Conservation (phyloP, 2,113 vertebrate species). For the Myrmecobius fasciatus region DNA sequence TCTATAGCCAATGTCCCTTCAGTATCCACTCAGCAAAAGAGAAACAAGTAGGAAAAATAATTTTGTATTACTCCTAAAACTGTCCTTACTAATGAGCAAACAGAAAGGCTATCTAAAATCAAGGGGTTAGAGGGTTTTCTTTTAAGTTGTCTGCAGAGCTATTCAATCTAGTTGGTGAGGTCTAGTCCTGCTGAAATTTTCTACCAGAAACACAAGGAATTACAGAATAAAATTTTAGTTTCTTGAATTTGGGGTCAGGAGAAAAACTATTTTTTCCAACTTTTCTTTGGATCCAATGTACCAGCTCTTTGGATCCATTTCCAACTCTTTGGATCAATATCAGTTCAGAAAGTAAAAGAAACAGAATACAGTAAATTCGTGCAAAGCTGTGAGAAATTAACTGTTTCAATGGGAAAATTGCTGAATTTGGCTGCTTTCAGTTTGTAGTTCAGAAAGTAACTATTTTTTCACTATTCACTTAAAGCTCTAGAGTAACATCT, state of each 20-base stretch:
- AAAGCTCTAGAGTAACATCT: constrained; percentile 69
- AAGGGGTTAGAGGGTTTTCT: constrained; percentile 61
- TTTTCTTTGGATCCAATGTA: not conserved
- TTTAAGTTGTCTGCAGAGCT: constrained; percentile 65
- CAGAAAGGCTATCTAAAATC: constrained; percentile 75
- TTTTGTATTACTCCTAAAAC: constrained; percentile 54
- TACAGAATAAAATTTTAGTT: constrained; percentile 76
- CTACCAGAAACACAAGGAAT: constrained; percentile 71
- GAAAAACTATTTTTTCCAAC: constrained; percentile 78
- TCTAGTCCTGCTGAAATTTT: constrained; percentile 76
- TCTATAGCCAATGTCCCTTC: constrained; percentile 45
- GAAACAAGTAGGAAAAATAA: constrained; percentile 67
- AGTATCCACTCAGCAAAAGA: constrained; percentile 56
- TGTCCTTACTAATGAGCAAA: constrained; percentile 74
- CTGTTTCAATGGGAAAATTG: constrained; percentile 44
- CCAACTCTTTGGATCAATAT: constrained; percentile 64
- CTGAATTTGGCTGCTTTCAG: not conserved
- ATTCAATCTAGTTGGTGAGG: constrained; percentile 77
- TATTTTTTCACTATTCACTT: constrained; percentile 58
- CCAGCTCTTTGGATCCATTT: constrained; percentile 58
- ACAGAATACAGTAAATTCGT: constrained; percentile 62
- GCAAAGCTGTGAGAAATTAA: constrained; percentile 40
- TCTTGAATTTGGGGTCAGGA: constrained; percentile 75
- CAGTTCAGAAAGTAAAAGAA: constrained; percentile 61
- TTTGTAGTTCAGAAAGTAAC: not conserved